These are phyloP conservation scores for Didymodactylos carnosus DNA, from an alignment of 2,888 invertebrate genomes.

Conservation along the genomic window DNA sequence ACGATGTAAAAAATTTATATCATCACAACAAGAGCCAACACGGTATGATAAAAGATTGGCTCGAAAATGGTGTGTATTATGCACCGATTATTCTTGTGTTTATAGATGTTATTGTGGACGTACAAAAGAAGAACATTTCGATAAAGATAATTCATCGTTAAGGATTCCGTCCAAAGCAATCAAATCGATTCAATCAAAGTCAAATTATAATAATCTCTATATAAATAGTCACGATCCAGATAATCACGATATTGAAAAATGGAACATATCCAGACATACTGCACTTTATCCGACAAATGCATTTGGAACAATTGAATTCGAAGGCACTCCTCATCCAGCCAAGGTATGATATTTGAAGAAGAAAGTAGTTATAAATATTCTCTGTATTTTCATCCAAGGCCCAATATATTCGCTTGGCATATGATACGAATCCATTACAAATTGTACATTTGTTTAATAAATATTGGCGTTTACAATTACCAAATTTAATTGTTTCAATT, in stretches of 20 bases:
- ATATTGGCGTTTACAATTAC: slow-evolving; percentile 84
- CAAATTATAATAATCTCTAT: background rate
- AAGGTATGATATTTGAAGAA: no score
- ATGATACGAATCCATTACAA: slow-evolving; percentile 79
- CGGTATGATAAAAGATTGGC: no score
- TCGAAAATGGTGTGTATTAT: no score
- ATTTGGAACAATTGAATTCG: slow-evolving; percentile 89
- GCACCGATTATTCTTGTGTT: no score
- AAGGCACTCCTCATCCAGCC: slow-evolving; percentile 49
- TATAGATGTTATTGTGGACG: background rate
- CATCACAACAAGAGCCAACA: background rate
- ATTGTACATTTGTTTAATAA: slow-evolving; percentile 73
- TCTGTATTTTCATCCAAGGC: no score
- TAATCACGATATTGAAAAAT: slow-evolving; percentile 34
- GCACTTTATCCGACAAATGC: slow-evolving; percentile 75
- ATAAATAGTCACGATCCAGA: background rate
- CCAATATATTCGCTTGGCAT: slow-evolving; percentile 77
- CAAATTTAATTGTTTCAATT: slow-evolving; percentile 78
- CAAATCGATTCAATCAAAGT: background rate
- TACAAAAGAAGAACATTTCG: background rate
- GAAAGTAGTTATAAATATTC: no score
- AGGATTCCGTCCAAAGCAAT: background rate
- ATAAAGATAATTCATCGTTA: background rate
- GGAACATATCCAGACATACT: slow-evolving; percentile 71
- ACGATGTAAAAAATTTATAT: background rate